phyloP scores from a whole-genome alignment of 2,797 vertebrate species.

The Fratercula arctica region DNA sequence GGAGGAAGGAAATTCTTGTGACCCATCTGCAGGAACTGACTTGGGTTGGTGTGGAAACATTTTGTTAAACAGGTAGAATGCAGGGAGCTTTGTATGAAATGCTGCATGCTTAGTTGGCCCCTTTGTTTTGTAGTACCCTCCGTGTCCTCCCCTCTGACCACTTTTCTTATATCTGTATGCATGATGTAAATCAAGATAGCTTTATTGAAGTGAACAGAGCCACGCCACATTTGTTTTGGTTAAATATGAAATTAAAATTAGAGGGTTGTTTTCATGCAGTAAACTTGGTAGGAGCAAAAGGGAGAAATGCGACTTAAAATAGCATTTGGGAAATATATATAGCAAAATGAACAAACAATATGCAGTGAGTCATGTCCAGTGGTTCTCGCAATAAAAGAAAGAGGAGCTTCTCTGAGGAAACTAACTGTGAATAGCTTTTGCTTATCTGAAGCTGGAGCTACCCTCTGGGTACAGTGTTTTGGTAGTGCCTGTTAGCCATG shows the following conservation, averaged over 20 bases:
- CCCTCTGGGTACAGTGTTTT: background rate
- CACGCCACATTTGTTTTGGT: background rate
- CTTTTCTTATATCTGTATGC: background rate
- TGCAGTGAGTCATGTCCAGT: conserved; percentile 60
- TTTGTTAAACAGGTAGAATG: background rate
- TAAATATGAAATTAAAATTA: conserved; percentile 56
- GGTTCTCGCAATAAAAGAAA: conserved; percentile 15
- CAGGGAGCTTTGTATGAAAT: background rate
- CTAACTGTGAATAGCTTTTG: background rate
- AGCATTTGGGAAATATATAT: conserved; percentile 55
- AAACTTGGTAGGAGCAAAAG: conserved; percentile 27
- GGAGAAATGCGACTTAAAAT: conserved; percentile 53
- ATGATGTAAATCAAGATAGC: background rate
- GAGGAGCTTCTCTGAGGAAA: conserved; percentile 16
- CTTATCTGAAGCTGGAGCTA: background rate
- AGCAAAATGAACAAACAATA: conserved; percentile 59
- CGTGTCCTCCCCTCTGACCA: background rate
- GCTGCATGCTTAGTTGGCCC: background rate
- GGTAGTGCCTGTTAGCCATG: background rate
- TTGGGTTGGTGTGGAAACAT: background rate
- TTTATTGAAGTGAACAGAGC: conserved; percentile 5
- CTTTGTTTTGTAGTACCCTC: background rate
- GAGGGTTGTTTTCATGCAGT: conserved; percentile 22
- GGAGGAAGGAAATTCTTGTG: background rate
- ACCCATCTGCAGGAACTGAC: background rate